phyloP scores from a whole-genome alignment of 2,797 vertebrate genomes.

The Heterohyrax brucei region DNA sequence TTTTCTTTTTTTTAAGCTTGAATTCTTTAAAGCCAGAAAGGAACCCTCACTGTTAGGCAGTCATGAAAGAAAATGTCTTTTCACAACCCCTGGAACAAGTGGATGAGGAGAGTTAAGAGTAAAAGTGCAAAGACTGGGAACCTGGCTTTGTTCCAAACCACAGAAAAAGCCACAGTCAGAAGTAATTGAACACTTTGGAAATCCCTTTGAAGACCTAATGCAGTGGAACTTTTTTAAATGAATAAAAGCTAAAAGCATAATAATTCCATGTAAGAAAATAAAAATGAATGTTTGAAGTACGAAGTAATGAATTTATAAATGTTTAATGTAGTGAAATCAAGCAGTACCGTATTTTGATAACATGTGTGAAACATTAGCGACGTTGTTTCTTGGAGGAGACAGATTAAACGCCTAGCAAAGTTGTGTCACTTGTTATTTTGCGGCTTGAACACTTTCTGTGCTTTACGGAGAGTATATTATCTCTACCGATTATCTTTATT shows the following conservation, averaged over 20 bases:
- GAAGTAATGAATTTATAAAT: constrained; percentile 83
- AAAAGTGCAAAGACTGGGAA: constrained; percentile 86
- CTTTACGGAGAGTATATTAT: constrained; percentile 80
- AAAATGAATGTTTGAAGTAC: constrained; percentile 80
- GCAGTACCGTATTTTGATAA: not conserved
- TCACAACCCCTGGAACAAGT: constrained; percentile 86
- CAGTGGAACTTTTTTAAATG: constrained; percentile 83
- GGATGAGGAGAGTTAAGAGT: constrained; percentile 80
- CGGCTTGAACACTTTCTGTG: constrained; percentile 41
- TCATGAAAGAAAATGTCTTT: constrained; percentile 88
- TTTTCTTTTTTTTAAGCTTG: constrained; percentile 85
- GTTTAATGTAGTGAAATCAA: constrained; percentile 81
- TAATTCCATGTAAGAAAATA: constrained; percentile 76
- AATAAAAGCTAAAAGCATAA: constrained; percentile 82
- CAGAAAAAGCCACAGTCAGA: constrained; percentile 83
- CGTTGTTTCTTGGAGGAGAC: constrained; percentile 69
- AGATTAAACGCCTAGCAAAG: constrained; percentile 78
- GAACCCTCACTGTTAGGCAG: constrained; percentile 83
- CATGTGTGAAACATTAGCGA: constrained; percentile 66
- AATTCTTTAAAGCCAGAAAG: constrained; percentile 88
- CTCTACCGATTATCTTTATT: constrained; percentile 75
- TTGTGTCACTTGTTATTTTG: constrained; percentile 76
- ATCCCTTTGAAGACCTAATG: constrained; percentile 85
- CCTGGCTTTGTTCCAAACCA: constrained; percentile 85
- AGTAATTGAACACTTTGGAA: constrained; percentile 85